Conservation (phyloP, 2,888 invertebrate species). For the Athalia circularis region DNA sequence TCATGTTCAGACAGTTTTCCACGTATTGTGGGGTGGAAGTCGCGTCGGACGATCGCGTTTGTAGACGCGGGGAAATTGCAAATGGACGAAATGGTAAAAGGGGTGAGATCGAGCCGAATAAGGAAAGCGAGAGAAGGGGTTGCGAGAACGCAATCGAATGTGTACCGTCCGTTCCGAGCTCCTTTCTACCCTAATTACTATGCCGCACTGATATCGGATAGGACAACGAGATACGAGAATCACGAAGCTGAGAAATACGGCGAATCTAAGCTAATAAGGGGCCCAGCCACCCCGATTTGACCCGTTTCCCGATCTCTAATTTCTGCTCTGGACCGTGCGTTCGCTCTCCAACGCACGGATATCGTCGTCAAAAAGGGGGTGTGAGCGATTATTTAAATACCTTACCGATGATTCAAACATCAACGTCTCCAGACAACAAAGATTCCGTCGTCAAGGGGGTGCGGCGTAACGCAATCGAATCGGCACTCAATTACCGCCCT, state of each 20-base stretch:
- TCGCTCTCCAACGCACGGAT: constrained; percentile 5
- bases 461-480: neutral
- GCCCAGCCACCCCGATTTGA: constrained; percentile 7
- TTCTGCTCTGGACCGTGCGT: constrained; percentile 41
- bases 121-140: constrained; percentile 48
- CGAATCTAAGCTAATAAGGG: constrained; percentile 67
- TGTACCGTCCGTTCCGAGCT: constrained; percentile 55
- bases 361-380: too few relatives aligned
- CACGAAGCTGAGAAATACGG: constrained; percentile 61
- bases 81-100: constrained; percentile 40
- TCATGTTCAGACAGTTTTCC: constrained; percentile 73
- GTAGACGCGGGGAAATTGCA: constrained; percentile 30
- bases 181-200: constrained; percentile 65
- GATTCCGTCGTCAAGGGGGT: neutral
- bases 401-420: too few relatives aligned
- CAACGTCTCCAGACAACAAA: neutral
- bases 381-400: too few relatives aligned
- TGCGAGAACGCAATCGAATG: constrained; percentile 70
- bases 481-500: constrained; percentile 17
- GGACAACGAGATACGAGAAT: constrained; percentile 53
- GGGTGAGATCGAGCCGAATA: constrained; percentile 36
- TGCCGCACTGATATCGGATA: constrained; percentile 59
- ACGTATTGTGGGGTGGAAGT: constrained; percentile 58
- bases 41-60: constrained; percentile 46
- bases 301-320: constrained; percentile 50